Evolutionary conservation across 1,140 invertebrate genomes (phyloP).

Genomic region (Theocolax elegans): DNA sequence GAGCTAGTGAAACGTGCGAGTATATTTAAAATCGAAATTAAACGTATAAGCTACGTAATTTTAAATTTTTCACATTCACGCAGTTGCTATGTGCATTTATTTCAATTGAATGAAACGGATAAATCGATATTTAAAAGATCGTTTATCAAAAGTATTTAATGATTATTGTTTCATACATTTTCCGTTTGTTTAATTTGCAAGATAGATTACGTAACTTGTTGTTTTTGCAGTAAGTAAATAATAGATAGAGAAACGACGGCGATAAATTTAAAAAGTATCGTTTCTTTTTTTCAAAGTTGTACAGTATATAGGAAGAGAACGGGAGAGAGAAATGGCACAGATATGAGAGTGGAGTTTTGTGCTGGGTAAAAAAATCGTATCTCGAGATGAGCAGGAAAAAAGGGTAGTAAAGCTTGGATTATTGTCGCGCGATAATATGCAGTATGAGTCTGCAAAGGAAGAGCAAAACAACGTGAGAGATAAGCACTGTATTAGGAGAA

Average conservation of each 20-base stretch:
- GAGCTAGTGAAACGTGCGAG: neutral
- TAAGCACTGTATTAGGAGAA: neutral
- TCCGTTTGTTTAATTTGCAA: too few species aligned
- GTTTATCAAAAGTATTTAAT: neutral
- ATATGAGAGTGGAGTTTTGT: neutral
- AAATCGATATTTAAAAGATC: neutral
- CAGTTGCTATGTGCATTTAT: too few species aligned
- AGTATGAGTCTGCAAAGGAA: neutral
- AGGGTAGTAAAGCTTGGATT: constrained; percentile 23
- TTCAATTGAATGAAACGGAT: neutral
- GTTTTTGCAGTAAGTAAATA: too few species aligned
- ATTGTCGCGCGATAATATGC: constrained; percentile 40
- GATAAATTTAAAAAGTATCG: too few species aligned
- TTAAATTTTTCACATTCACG: neutral
- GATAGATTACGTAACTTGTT: too few species aligned
- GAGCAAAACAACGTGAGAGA: constrained; percentile 5
- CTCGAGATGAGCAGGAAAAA: constrained; percentile 6
- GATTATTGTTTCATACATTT: too few species aligned
- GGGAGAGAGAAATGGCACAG: neutral
- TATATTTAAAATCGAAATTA: neutral
- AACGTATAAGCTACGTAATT: neutral
- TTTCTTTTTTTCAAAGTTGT: too few species aligned
- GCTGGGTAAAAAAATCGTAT: neutral
- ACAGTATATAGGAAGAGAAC: too few species aligned
- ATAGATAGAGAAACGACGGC: too few species aligned